Percentiles rank a stretch among this genome's conserved stretches.
Evolutionary conservation across 2,113 vertebrate species (phyloP).

Genomic region (Marmota flaviventris): DNA sequence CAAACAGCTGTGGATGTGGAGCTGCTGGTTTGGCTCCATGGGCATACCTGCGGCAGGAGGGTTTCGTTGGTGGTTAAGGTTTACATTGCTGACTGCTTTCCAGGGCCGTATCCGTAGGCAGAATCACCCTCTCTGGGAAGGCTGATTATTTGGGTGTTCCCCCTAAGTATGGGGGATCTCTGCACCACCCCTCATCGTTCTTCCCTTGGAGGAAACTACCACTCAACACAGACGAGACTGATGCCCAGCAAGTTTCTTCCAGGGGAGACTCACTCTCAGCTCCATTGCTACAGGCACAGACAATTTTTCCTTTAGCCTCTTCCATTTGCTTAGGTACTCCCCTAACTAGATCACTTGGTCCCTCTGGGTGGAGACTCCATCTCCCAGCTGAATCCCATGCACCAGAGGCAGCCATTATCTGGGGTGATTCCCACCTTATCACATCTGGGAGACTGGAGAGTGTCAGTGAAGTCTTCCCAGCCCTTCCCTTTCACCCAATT

Average conservation of each 20-base stretch:
- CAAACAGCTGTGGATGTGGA: not conserved
- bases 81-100: not conserved
- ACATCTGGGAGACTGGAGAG: not conserved
- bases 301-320: not conserved
- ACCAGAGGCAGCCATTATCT: not conserved
- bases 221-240: not conserved
- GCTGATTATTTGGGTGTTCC: not conserved
- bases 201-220: not conserved
- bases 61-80: not conserved
- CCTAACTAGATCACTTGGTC: not conserved
- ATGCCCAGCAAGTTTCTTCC: not conserved
- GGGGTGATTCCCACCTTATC: not conserved
- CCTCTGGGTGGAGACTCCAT: not conserved
- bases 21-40: not conserved
- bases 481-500: not conserved
- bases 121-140: not conserved
- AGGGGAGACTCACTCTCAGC: not conserved
- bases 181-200: rapidly evolving
- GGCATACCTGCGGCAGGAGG: not conserved
- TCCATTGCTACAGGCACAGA: not conserved
- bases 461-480: not conserved
- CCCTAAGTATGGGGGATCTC: not conserved
- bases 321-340: not conserved
- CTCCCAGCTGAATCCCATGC: not conserved
- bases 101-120: not conserved